Conservation (phyloP, 2,797 vertebrate species). For the Crax fasciolata region DNA sequence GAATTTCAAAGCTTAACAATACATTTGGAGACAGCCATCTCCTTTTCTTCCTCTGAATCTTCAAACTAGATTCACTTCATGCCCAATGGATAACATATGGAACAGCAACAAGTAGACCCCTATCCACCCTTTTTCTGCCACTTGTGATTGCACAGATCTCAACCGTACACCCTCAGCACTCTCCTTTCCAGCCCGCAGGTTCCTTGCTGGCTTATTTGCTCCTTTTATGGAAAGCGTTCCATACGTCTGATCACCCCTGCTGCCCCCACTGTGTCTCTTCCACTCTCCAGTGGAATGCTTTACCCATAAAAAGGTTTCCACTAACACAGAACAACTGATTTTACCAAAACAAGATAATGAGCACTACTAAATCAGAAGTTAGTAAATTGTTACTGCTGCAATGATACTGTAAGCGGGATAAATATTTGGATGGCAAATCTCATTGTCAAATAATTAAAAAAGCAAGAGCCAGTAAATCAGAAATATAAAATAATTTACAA, state of each 20-base stretch:
- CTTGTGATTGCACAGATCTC: neutral
- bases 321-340: neutral
- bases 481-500: neutral
- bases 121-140: neutral
- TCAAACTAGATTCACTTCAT: neutral
- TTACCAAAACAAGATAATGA: neutral
- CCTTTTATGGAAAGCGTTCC: neutral
- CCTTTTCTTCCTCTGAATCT: neutral
- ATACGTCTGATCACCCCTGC: neutral
- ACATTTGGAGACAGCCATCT: neutral
- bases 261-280: neutral
- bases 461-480: conserved; percentile 18
- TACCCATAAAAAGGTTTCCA: neutral
- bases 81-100: neutral
- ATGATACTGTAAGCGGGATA: neutral
- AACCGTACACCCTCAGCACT: neutral
- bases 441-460: conserved; percentile 26
- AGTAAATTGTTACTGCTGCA: neutral
- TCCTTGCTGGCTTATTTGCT: neutral
- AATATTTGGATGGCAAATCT: neutral
- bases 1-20: neutral
- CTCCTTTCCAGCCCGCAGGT: neutral
- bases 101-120: neutral
- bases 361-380: neutral
- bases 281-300: neutral